Percentiles rank a stretch among this genome's conserved stretches.
phyloP scores from a whole-genome alignment of 2,888 invertebrate species.

The Amphipoea lucens region DNA sequence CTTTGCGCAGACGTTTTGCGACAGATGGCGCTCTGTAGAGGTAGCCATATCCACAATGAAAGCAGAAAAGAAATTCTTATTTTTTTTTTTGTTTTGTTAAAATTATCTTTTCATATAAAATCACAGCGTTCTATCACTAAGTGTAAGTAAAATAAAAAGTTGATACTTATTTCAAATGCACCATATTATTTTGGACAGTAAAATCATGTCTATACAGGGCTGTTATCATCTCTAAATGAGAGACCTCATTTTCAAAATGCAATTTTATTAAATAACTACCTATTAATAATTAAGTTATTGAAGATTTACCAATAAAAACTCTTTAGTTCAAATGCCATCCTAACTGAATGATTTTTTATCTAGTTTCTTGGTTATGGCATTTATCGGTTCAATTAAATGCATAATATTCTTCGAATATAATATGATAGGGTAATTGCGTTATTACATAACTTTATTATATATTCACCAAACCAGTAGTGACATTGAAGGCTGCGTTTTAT shows the following conservation, averaged over 20 bases:
- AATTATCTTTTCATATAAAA: background rate
- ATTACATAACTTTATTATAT: conserved; percentile 66
- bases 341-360: background rate
- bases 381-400: conserved; percentile 11
- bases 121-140: too few species aligned
- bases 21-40: conserved; percentile 39
- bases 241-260: background rate
- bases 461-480: conserved; percentile 76
- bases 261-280: background rate
- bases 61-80: too few species aligned
- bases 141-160: background rate
- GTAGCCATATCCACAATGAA: background rate
- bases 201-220: background rate
- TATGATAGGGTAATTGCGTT: conserved; percentile 40
- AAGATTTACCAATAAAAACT: background rate
- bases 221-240: background rate
- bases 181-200: too few species aligned
- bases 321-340: background rate
- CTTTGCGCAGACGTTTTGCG: background rate
- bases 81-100: background rate
- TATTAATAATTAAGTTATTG: background rate
- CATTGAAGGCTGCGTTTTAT: conserved; percentile 80
- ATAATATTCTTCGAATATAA: conserved; percentile 10
- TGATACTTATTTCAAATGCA: background rate
- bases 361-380: background rate